These are phyloP conservation scores for Idaea dimidiata DNA, from an alignment of 2,888 invertebrate genomes.

Conservation along the genomic window DNA sequence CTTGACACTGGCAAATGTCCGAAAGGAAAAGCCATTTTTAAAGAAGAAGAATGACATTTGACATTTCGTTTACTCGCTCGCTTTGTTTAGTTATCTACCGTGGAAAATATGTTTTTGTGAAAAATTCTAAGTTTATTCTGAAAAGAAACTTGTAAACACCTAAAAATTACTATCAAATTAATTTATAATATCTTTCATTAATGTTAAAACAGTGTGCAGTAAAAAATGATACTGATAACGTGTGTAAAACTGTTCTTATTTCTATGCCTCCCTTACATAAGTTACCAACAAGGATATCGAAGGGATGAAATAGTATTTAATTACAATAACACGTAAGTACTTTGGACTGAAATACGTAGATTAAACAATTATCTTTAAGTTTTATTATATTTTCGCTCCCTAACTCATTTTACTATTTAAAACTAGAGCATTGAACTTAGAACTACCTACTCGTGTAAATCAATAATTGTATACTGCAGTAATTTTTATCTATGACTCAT, in stretches of 20 bases:
- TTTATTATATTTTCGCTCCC: background rate
- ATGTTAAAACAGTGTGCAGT: conserved; percentile 7
- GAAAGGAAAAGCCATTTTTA: too few species aligned
- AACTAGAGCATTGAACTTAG: background rate
- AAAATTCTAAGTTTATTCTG: background rate
- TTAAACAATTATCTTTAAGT: background rate
- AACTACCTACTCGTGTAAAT: background rate
- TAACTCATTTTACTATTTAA: background rate
- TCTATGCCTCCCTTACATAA: conserved; percentile 38
- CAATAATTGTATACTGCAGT: background rate
- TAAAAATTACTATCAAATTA: background rate
- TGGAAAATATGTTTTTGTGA: background rate
- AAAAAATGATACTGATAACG: conserved; percentile 37
- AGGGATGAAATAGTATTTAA: conserved; percentile 61
- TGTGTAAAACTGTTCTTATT: conserved; percentile 40
- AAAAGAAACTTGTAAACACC: background rate
- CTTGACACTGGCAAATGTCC: too few species aligned
- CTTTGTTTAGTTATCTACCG: background rate
- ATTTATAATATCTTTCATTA: background rate
- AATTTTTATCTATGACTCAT: conserved; percentile 1
- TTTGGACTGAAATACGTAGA: background rate
- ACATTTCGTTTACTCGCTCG: background rate
- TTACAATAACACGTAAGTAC: conserved; percentile 73
- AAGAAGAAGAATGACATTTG: too few species aligned
- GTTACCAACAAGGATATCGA: conserved; percentile 39